Percentiles rank a stretch among this genome's conserved stretches.
These are phyloP conservation scores for Bombus haemorrhoidalis DNA, from an alignment of 1,140 invertebrate species.

Conservation along the genomic window DNA sequence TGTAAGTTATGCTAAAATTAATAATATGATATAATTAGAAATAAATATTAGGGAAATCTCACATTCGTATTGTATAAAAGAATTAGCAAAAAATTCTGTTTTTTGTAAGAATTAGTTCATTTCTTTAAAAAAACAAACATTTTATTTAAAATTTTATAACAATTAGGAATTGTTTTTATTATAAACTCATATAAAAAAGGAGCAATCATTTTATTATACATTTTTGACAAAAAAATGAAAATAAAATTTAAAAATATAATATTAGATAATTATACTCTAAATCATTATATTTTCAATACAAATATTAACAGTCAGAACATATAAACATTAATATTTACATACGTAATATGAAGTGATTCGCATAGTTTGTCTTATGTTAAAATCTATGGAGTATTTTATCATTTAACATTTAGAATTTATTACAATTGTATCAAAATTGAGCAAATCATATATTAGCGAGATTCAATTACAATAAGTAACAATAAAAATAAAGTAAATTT, in stretches of 20 bases:
- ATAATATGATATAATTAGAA: too few species aligned
- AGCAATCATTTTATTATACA: constrained; percentile 46
- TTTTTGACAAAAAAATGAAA: constrained; percentile 32
- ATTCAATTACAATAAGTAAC: constrained; percentile 6
- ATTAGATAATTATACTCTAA: constrained; percentile 24
- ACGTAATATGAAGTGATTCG: neutral
- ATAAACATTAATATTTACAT: constrained; percentile 52
- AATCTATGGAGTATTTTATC: constrained; percentile 30
- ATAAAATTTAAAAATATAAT: constrained; percentile 25
- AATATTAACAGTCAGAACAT: constrained; percentile 27
- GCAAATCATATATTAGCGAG: constrained; percentile 58
- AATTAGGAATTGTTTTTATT: constrained; percentile 2
- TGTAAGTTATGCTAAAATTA: neutral
- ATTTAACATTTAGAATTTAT: constrained; percentile 39
- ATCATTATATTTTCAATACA: constrained; percentile 31
- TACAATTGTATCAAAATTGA: constrained; percentile 62
- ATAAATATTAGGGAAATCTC: neutral
- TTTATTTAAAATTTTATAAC: neutral
- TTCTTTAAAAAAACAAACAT: neutral
- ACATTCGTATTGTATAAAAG: neutral
- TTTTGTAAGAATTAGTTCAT: neutral
- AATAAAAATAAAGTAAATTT: constrained; percentile 21
- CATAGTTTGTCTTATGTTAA: neutral
- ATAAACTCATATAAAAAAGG: constrained; percentile 35
- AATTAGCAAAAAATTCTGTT: neutral